phyloP scores from a whole-genome alignment of 2,797 vertebrate genomes.

The Gadopsis bispinosus region DNA sequence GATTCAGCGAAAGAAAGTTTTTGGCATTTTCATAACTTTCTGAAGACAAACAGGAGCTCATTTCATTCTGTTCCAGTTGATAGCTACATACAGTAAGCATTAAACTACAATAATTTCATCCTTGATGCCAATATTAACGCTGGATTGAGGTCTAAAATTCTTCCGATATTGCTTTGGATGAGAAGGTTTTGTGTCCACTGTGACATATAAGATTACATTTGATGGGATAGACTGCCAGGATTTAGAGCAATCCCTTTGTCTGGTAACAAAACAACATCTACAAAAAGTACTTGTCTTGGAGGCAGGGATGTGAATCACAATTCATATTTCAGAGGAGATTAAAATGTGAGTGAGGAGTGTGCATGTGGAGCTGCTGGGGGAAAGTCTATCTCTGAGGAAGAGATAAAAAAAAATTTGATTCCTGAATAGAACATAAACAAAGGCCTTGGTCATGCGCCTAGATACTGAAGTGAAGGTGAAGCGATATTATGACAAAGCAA shows the following conservation, averaged over 20 bases:
- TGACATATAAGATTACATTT: constrained; percentile 58
- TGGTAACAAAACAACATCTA: constrained; percentile 50
- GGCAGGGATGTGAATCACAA: constrained; percentile 48
- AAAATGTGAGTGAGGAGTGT: constrained; percentile 34
- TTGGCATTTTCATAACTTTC: constrained; percentile 32
- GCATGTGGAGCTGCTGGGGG: constrained; percentile 6
- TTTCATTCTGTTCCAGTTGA: constrained; percentile 9
- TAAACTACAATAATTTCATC: constrained; percentile 32
- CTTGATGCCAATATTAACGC: constrained; percentile 32
- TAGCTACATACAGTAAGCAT: background rate
- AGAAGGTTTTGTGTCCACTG: constrained; percentile 46
- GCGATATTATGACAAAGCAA: constrained; percentile 73
- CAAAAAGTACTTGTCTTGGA: constrained; percentile 50
- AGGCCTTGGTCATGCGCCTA: constrained; percentile 37
- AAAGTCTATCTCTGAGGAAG: constrained; percentile 44
- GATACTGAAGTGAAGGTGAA: constrained; percentile 63
- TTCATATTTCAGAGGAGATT: constrained; percentile 65
- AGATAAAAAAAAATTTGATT: constrained; percentile 4
- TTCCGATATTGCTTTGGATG: constrained; percentile 50
- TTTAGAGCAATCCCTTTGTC: constrained; percentile 51
- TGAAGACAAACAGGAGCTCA: constrained; percentile 42
- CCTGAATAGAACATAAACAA: constrained; percentile 58
- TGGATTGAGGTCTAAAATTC: constrained; percentile 51
- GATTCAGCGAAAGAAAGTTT: constrained; percentile 15
- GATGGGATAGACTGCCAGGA: constrained; percentile 26